These are phyloP conservation scores for Callosobruchus maculatus DNA, from an alignment of 2,888 invertebrate genomes.

Conservation along the genomic window DNA sequence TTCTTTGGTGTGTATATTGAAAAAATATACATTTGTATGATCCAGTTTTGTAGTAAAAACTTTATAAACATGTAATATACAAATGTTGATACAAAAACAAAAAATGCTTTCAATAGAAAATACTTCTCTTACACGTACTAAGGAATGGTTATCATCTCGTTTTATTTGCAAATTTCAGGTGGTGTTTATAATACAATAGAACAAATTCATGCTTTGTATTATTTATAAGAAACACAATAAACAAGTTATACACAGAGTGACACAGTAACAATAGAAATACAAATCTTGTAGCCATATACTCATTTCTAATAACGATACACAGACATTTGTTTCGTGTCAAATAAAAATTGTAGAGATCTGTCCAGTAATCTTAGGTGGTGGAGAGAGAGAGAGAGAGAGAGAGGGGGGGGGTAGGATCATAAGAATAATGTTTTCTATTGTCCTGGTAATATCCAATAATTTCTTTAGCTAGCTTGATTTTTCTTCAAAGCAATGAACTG, in stretches of 20 bases:
- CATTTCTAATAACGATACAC: too few species aligned
- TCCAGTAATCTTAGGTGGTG: too few species aligned
- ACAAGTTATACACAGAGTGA: background rate
- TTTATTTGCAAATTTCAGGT: background rate
- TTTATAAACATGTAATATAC: slow-evolving; percentile 44
- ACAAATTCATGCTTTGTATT: background rate
- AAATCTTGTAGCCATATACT: too few species aligned
- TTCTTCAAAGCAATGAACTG: too few species aligned
- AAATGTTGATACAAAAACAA: slow-evolving; percentile 42
- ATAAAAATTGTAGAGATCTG: too few species aligned
- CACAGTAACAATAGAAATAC: background rate
- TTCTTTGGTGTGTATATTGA: slow-evolving; percentile 48
- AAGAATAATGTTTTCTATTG: too few species aligned
- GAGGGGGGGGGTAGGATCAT: too few species aligned
- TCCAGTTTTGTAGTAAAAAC: slow-evolving; percentile 49
- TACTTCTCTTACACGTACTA: background rate
- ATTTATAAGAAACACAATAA: background rate
- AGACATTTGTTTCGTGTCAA: too few species aligned
- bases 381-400: too few species aligned
- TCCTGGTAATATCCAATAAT: too few species aligned
- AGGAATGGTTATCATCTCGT: background rate
- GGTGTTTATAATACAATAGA: background rate
- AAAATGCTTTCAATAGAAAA: slow-evolving; percentile 32
- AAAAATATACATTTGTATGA: slow-evolving; percentile 46
- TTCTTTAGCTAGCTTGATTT: too few species aligned